Percentiles rank a stretch among this genome's conserved stretches.
These are phyloP conservation scores for Acleris cristana DNA, from an alignment of 2,888 invertebrate species.

Conservation along the genomic window DNA sequence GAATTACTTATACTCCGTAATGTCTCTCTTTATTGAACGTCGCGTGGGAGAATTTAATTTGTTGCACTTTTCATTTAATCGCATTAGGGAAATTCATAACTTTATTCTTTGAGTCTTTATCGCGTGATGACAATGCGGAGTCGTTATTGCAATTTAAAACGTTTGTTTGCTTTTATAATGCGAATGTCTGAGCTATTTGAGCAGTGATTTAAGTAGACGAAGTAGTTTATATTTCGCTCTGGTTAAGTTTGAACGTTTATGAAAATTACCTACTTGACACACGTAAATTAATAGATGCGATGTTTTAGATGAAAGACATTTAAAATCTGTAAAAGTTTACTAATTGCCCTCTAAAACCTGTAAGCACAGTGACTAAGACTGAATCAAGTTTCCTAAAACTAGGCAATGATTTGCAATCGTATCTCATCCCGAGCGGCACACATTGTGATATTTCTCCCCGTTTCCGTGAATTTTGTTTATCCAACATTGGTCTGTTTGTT, in stretches of 20 bases:
- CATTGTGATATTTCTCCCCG: conserved; percentile 78
- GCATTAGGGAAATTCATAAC: conserved; percentile 68
- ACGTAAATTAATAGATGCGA: no score
- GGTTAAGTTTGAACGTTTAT: not conserved
- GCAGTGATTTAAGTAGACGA: conserved; percentile 11
- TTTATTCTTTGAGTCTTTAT: conserved; percentile 61
- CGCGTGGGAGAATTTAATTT: conserved; percentile 82
- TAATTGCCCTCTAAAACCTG: no score
- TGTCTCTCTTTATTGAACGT: conserved; percentile 73
- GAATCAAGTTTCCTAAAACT: conserved; percentile 44
- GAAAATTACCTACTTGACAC: no score
- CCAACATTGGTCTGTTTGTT: conserved; percentile 72
- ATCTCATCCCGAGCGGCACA: conserved; percentile 64
- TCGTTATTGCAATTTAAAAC: conserved; percentile 36
- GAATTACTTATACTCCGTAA: conserved; percentile 76
- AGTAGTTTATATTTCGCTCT: not conserved
- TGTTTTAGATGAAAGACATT: no score
- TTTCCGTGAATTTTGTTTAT: conserved; percentile 83
- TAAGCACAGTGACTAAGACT: no score
- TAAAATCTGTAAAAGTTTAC: not conserved
- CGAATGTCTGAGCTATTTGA: conserved; percentile 22
- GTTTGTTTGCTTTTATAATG: conserved; percentile 35
- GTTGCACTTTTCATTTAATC: conserved; percentile 74
- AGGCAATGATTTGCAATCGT: conserved; percentile 57
- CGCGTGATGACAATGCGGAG: conserved; percentile 54